Evolutionary conservation across 2,888 invertebrate genomes (phyloP), one percentile per base, ranked within the genome.

Genomic region (Phalera bucephala): DNA sequence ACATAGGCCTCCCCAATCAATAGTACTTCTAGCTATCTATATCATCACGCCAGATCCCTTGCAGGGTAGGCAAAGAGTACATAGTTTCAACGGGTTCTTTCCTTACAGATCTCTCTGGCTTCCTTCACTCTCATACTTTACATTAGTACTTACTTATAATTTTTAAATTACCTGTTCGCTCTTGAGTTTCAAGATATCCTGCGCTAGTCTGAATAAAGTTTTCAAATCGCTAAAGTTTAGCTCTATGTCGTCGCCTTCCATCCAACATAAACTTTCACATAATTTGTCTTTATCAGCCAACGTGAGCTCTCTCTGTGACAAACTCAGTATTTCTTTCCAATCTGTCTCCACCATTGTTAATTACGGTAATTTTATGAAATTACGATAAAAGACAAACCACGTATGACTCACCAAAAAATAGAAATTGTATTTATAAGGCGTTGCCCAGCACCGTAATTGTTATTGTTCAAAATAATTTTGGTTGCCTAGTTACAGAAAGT

Each of bases 161-260:
- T n/a, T n/a, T n/a, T n/a, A n/a, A n/a, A n/a, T n/a, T 82, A 93
- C 93, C 91, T 94, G 94, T 77, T 93, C 93, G 42, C 91, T 92
- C 81, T 94, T 94, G 52, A 91, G 92, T 62, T 93, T 93, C 29
- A 94, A 67, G 56, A 94, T 91, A 76, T 93, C 93, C 69, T 94
- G 93, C n/a, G 92, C 83, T 2, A 94, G 72, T 63, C 90, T 86
- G 60, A 93, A 91, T 12, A 94, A 71, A 3, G 82, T 81, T 66
- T 91, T 89, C 32, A 92, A 80, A 64, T 92, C 91, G 13, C 90
- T 77, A 42, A 91, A 78, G 60, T 91, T 91, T 1, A 91, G 66
- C 57, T 91, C 89, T 23, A 92, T 91, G 53, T 91, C 90, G 28
- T 92, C 91, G 1, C 86, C 86, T 59, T 93, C 91, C 76, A 91